phyloP scores from a whole-genome alignment of 2,888 invertebrate species.

The Sphaerophoria rueppellii region DNA sequence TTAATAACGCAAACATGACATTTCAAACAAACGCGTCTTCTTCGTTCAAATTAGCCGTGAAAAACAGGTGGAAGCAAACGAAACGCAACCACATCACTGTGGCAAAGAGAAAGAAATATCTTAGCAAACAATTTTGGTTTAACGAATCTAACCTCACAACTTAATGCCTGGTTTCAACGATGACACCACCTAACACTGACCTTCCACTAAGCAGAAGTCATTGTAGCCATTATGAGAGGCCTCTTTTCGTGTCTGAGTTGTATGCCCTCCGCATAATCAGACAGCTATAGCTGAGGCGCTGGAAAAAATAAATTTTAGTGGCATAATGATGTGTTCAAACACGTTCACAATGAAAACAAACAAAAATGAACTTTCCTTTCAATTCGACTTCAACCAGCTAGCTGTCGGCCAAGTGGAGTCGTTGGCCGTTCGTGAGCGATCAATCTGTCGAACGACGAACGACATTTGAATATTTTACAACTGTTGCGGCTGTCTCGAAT shows the following conservation, averaged over 20 bases:
- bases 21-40: slow-evolving; percentile 32
- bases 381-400: not conserved
- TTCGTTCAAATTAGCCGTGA: slow-evolving; percentile 42
- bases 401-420: slow-evolving; percentile 49
- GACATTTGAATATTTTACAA: slow-evolving; percentile 66
- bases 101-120: slow-evolving; percentile 14
- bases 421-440: slow-evolving; percentile 56
- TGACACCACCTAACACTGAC: slow-evolving; percentile 67
- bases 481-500: slow-evolving; percentile 33
- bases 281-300: not conserved
- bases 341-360: slow-evolving; percentile 27
- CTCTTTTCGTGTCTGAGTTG: not conserved
- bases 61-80: slow-evolving; percentile 34
- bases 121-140: not conserved
- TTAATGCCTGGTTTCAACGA: slow-evolving; percentile 1
- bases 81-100: not conserved
- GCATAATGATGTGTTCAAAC: slow-evolving; percentile 43
- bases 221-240: slow-evolving; percentile 47
- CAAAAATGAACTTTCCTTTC: slow-evolving; percentile 56
- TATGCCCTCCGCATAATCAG: not conserved
- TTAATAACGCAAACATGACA: slow-evolving; percentile 22
- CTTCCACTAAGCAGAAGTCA: slow-evolving; percentile 64
- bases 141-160: slow-evolving; percentile 31
- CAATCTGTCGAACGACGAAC: slow-evolving; percentile 38
- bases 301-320: slow-evolving; percentile 10